These are phyloP conservation scores for Cercocebus atys DNA, from an alignment of 2,113 vertebrate species.

Conservation along the genomic window DNA sequence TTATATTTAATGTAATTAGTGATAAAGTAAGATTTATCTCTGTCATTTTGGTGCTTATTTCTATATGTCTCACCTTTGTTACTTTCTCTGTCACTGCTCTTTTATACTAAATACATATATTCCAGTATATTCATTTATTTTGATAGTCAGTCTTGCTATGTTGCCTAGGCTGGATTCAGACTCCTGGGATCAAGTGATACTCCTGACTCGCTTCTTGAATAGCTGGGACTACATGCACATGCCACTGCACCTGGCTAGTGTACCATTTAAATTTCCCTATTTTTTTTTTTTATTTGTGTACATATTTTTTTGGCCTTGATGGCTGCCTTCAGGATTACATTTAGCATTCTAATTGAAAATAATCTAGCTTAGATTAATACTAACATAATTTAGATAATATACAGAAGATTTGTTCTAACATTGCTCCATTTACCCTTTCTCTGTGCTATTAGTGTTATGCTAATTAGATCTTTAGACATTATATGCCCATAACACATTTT, in stretches of 20 bases:
- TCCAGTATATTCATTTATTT: too few species aligned
- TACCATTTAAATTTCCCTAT: not conserved
- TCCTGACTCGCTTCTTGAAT: not conserved
- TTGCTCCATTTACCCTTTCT: not conserved
- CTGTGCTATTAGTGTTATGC: not conserved
- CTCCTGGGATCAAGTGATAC: not conserved
- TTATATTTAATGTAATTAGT: slow-evolving; percentile 11
- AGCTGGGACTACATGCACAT: not conserved
- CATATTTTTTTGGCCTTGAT: not conserved
- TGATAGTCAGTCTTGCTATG: too few species aligned
- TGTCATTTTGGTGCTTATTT: not conserved
- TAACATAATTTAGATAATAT: not conserved
- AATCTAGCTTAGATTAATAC: not conserved
- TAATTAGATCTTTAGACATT: not conserved
- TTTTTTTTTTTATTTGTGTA: not conserved
- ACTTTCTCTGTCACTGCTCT: not conserved
- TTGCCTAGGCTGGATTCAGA: not conserved
- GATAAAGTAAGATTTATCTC: not conserved
- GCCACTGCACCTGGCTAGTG: not conserved
- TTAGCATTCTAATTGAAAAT: not conserved
- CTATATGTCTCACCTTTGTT: not conserved
- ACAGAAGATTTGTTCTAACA: not conserved
- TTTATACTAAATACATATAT: not conserved
- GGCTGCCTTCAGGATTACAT: not conserved
- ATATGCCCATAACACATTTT: not conserved